A percentile compares a stretch with the other conserved stretches of the same genome.
Evolutionary conservation across 2,888 invertebrate species (phyloP).

Genomic region (Cheilosia vulpina): DNA sequence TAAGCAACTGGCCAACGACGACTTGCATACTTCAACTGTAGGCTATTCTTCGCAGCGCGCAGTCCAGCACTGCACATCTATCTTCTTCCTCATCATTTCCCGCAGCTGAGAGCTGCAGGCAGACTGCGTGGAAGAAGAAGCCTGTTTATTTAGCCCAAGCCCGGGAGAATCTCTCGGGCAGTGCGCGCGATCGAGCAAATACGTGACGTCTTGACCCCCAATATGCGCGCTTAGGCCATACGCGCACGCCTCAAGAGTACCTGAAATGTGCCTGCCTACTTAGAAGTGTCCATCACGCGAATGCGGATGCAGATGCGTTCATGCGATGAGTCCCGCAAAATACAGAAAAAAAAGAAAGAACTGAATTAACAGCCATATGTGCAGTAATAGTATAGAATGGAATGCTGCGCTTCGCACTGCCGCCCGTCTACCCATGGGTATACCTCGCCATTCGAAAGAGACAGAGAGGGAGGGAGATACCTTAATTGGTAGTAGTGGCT

Average conservation of each 20-base stretch:
- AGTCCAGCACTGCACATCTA: conserved; percentile 41
- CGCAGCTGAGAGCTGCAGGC: conserved; percentile 1
- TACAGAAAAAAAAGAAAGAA: background rate
- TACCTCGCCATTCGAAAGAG: background rate
- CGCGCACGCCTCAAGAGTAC: conserved; percentile 53
- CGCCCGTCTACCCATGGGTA: background rate
- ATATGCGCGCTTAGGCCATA: conserved; percentile 59
- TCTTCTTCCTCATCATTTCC: conserved; percentile 60
- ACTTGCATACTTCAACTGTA: conserved; percentile 63
- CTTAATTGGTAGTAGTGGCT: conserved; percentile 67
- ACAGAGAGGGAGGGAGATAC: conserved; percentile 33
- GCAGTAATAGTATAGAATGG: no score
- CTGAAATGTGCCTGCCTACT: conserved; percentile 64
- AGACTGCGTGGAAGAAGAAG: conserved; percentile 55
- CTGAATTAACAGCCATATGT: no score
- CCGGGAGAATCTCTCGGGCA: conserved; percentile 26
- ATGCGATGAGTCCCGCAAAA: conserved; percentile 69
- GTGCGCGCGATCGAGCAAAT: conserved; percentile 19
- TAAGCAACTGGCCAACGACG: conserved; percentile 42
- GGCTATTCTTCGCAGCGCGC: conserved; percentile 15
- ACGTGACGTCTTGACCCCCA: conserved; percentile 71
- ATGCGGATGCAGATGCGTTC: conserved; percentile 75
- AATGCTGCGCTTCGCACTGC: background rate
- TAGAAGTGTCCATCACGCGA: conserved; percentile 73
- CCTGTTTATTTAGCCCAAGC: conserved; percentile 53